These are phyloP conservation scores for Dolomedes plantarius DNA, from an alignment of 2,888 invertebrate species.

Conservation along the genomic window DNA sequence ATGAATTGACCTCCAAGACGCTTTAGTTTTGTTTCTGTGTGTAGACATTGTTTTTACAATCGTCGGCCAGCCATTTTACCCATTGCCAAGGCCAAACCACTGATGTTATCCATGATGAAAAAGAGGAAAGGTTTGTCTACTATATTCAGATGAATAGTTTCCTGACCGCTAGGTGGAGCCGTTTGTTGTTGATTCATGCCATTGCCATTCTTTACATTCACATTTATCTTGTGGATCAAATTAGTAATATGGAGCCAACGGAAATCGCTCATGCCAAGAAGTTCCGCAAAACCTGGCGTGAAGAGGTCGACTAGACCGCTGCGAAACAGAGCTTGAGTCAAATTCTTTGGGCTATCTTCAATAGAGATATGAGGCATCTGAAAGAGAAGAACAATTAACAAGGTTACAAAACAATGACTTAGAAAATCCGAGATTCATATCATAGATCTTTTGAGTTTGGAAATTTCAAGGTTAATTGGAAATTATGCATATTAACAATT, in stretches of 20 bases:
- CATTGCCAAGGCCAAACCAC: slow-evolving; percentile 74
- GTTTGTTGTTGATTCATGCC: slow-evolving; percentile 45
- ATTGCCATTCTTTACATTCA: slow-evolving; percentile 69
- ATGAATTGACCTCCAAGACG: not conserved
- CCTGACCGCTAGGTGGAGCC: slow-evolving; percentile 65
- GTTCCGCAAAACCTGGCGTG: slow-evolving; percentile 73
- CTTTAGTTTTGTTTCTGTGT: not conserved
- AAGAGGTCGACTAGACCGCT: slow-evolving; percentile 73
- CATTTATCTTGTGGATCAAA: slow-evolving; percentile 73
- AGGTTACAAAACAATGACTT: too few relatives aligned
- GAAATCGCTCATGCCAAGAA: slow-evolving; percentile 73
- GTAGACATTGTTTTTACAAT: slow-evolving; percentile 6
- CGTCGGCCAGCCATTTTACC: slow-evolving; percentile 72
- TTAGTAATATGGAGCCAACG: slow-evolving; percentile 74
- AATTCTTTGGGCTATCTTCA: slow-evolving; percentile 72
- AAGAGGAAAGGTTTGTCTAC: slow-evolving; percentile 73
- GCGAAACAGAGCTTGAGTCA: slow-evolving; percentile 71
- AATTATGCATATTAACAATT: too few relatives aligned
- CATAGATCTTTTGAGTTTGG: too few relatives aligned
- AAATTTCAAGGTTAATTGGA: too few relatives aligned
- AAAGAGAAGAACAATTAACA: too few relatives aligned
- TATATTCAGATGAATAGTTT: slow-evolving; percentile 63
- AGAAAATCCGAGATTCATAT: too few relatives aligned
- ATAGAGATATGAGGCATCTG: slow-evolving; percentile 73
- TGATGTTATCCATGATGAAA: slow-evolving; percentile 74